Conservation (phyloP, 2,888 invertebrate genomes). For the Synergus japonicus region DNA sequence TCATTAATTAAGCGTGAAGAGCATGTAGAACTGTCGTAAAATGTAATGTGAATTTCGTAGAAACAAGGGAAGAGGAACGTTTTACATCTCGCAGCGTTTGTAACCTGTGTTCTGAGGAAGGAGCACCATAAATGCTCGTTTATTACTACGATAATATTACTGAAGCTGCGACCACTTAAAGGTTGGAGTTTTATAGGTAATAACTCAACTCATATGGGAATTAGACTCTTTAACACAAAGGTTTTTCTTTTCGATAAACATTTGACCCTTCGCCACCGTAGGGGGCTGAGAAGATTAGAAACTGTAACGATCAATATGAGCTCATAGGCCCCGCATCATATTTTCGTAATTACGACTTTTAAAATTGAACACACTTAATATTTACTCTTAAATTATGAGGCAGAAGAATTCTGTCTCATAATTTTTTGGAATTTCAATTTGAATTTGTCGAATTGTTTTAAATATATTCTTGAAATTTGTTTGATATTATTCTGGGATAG, state of each 20-base stretch:
- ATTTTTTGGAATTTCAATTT: background rate
- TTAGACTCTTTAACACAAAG: conserved; percentile 72
- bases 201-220: conserved; percentile 73
- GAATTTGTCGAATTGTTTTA: too few relatives aligned
- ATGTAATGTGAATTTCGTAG: conserved; percentile 61
- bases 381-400: background rate
- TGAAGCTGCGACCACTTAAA: conserved; percentile 66
- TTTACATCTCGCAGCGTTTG: conserved; percentile 45
- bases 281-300: conserved; percentile 25
- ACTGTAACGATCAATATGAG: conserved; percentile 16
- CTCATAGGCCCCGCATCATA: background rate
- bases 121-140: conserved; percentile 70
- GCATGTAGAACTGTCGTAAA: conserved; percentile 62
- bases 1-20: conserved; percentile 65
- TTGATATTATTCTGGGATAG: too few relatives aligned
- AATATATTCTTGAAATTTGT: too few relatives aligned
- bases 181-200: conserved; percentile 70
- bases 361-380: background rate
- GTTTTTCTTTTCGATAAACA: conserved; percentile 68
- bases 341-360: background rate
- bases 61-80: conserved; percentile 53
- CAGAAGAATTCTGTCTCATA: too few relatives aligned
- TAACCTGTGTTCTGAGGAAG: conserved; percentile 52
- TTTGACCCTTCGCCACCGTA: conserved; percentile 50
- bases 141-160: conserved; percentile 73